Base-by-base conservation (phyloP, 2,888 invertebrate genomes). In the Catocala fraxini region DNA sequence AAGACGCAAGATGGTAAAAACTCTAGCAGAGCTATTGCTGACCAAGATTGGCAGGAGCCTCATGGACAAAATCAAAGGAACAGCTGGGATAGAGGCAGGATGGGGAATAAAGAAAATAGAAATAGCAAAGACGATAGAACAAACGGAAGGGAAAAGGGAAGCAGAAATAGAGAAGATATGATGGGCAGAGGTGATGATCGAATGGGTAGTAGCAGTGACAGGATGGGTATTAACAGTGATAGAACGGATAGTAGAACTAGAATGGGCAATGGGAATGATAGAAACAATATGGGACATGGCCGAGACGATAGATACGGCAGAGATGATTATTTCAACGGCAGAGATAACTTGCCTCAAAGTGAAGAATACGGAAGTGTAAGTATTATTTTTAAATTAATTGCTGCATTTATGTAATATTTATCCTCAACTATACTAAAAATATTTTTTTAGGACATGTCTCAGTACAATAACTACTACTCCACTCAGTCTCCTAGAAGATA, bases 1-100 rank as follows among this genome's bases (percentile, higher is more conserved):
- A 95, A 91, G 51, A 93, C 89, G 78, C 87, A 89, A 77, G 90
- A 88, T 63, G 85, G 75, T 48, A 88, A 78, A 63, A 89, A 87
- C 62, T 81, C 81, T 10, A 86, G 80, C 68, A 82, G 66, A 43
- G 75, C 80, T 43, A 76, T 80, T 46, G 77, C 77, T 15, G 87
- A 88, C 13, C 85, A 88, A 57, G 86, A 89, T 15, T 85, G 87
- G 86, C 85, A 81, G 42, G 85, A 89, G 58, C 68, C 82, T 64
- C 77, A 83, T 63, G 79, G 76, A 35, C 78, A 75, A 60, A 51
- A 82, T 65, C 83, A 85, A 61, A 83, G 70, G 39, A 82, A 81
- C 42, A 75, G 83, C 47, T 84, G 85, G 85, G 81, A 82, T 15
- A 76, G 77, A 71, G 82, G 71, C 35, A 71, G 63, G 10, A 66